phyloP scores from a whole-genome alignment of 2,113 vertebrate species.

The Galeopterus variegatus region DNA sequence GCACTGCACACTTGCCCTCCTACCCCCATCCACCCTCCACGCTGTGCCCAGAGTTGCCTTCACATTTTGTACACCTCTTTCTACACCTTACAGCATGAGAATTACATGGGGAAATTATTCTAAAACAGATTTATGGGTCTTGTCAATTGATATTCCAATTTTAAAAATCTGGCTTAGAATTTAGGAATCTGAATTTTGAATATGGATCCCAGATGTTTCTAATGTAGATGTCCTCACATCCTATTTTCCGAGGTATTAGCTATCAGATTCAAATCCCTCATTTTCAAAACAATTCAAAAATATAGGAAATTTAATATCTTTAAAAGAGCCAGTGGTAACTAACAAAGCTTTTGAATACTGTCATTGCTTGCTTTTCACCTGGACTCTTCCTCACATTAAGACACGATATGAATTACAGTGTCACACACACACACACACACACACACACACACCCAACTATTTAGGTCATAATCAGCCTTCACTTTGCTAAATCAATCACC shows the following conservation, averaged over 20 bases:
- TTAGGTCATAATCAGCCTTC: neutral
- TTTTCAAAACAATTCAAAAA: constrained; percentile 29
- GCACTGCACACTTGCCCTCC: neutral
- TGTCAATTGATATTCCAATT: neutral
- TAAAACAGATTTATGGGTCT: neutral
- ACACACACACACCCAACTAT: neutral
- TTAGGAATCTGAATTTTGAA: neutral
- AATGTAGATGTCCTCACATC: neutral
- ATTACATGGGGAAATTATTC: neutral
- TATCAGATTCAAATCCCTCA: neutral
- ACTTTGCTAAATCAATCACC: neutral
- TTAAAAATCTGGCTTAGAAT: neutral
- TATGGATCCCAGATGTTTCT: neutral
- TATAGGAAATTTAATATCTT: neutral
- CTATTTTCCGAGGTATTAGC: neutral
- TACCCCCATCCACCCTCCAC: neutral
- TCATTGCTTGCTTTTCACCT: neutral
- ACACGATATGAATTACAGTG: neutral
- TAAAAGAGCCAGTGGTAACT: neutral
- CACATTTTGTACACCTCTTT: neutral
- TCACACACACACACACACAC: neutral
- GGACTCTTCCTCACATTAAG: neutral
- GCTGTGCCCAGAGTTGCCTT: neutral
- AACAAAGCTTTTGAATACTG: neutral
- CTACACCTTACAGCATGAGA: neutral